A percentile compares a stretch with the other conserved stretches of the same genome.
These are phyloP conservation scores for Ptycholaimellus sp. DNA, from an alignment of 2,888 invertebrate genomes.

Conservation along the genomic window DNA sequence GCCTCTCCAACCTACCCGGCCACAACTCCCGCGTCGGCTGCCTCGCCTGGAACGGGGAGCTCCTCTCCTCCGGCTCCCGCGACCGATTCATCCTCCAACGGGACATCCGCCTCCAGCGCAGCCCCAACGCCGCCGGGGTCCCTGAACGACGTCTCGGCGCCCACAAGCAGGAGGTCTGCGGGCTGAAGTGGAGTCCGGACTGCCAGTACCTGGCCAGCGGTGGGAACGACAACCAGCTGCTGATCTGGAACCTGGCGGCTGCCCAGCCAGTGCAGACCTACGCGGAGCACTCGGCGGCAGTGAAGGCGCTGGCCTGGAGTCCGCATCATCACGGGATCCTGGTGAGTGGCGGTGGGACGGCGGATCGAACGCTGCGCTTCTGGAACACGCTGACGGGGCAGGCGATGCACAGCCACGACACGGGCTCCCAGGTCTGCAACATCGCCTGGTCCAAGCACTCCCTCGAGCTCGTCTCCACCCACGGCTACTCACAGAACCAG, in stretches of 20 bases:
- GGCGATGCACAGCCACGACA: constrained; percentile 91
- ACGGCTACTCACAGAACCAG: constrained; percentile 95
- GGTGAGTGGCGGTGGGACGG: constrained; percentile 96
- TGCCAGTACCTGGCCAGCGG: constrained; percentile 89
- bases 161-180: constrained; percentile 88
- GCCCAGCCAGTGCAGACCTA: constrained; percentile 69
- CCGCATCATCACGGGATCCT: constrained; percentile 89
- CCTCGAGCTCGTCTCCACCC: constrained; percentile 79
- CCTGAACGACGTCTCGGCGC: constrained; percentile 58
- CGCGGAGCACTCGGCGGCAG: constrained; percentile 82
- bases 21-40: constrained; percentile 22
- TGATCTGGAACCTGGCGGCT: constrained; percentile 67
- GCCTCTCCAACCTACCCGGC: constrained; percentile 10
- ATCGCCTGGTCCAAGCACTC: constrained; percentile 94
- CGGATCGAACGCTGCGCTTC: constrained; percentile 45
- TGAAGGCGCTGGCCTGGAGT: constrained; percentile 90
- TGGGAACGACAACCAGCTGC: constrained; percentile 84
- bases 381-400: constrained; percentile 96
- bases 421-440: constrained; percentile 89
- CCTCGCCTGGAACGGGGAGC: constrained; percentile 24
- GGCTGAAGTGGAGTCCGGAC: constrained; percentile 92
- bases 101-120: constrained; percentile 64
- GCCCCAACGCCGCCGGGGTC: constrained; percentile 38
- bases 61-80: constrained; percentile 52
- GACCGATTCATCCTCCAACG: constrained; percentile 67